These are phyloP conservation scores for Enhydra lutris DNA, from an alignment of 2,113 vertebrate species.

Conservation along the genomic window DNA sequence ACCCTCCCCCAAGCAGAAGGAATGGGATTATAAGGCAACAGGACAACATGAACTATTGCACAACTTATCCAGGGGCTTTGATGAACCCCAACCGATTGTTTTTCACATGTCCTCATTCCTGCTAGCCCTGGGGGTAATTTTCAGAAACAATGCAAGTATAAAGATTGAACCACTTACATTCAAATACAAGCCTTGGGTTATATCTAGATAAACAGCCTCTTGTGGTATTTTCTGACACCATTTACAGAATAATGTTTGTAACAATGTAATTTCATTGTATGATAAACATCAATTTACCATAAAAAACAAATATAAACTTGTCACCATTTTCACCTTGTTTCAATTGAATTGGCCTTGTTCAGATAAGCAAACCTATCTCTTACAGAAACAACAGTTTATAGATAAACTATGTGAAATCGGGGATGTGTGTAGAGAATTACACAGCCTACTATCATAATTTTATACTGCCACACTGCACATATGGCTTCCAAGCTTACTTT, in stretches of 20 bases:
- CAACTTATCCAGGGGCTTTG: constrained; percentile 35
- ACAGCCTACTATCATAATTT: constrained; percentile 78
- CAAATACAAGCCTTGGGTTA: constrained; percentile 65
- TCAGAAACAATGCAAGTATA: constrained; percentile 59
- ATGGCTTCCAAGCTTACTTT: constrained; percentile 82
- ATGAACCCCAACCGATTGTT: background rate
- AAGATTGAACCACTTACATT: constrained; percentile 61
- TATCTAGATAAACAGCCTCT: constrained; percentile 71
- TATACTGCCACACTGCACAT: constrained; percentile 80
- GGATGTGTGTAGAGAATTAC: constrained; percentile 72
- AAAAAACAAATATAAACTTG: constrained; percentile 73
- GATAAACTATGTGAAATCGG: constrained; percentile 79
- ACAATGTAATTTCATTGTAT: constrained; percentile 77
- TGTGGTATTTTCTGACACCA: constrained; percentile 68
- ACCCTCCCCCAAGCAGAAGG: background rate
- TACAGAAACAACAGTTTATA: constrained; percentile 78
- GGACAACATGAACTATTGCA: background rate
- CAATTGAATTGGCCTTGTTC: constrained; percentile 75
- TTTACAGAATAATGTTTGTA: constrained; percentile 73
- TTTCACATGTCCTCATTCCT: constrained; percentile 43
- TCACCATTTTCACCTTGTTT: constrained; percentile 72
- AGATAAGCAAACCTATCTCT: constrained; percentile 79
- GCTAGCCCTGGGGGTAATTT: constrained; percentile 36
- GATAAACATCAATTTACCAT: constrained; percentile 83
- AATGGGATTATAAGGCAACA: background rate